Evolutionary conservation across 2,888 invertebrate species (phyloP), one percentile per base, ranked within the genome.

Genomic region (Sinopyrophorus schimmeli): DNA sequence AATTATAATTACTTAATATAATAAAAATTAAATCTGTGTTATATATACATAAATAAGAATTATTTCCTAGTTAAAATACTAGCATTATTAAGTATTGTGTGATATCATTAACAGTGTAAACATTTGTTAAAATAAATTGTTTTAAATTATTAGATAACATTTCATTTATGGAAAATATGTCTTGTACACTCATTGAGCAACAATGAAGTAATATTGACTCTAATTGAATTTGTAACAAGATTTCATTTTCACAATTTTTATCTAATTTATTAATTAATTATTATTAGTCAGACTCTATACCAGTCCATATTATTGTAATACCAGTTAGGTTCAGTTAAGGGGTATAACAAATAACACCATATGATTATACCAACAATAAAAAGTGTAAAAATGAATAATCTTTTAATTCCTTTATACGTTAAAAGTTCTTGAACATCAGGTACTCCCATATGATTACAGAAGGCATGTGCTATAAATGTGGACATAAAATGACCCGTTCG

Each of bases 391-490:
- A 91, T 79, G 14, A 86, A 69, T 7, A 79, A 70, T 57, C 87
- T 80, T 59, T 86, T 80, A 3, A 54, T 56, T 16, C 63, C 75
- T 57, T 77, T 73, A 61, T 81, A 83, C 12, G 78, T 78, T 48
- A 80, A 68, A 2, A 89, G 74, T 67, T 89, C 92, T 2, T 79
- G 77, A 55, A 96, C 79, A 70, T 94, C 90, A 0, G 96, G 96
- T 67, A 96, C 88, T 4, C 96, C 96, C 92, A 97, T 94, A 73
- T 92, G 90, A 73, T 97, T 97, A 74, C 97, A 97, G 72, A 95
- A 94, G 18, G 92, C 87, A 72, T 97, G 97, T 1, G 88, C 93
- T 9, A 92, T 73, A 60, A 95, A 83, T 2, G 93, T 90, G 1
- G 95, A 91, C 10, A 86, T 77, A 61, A 96, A 83, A 71, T 96